phyloP scores from a whole-genome alignment of 2,797 vertebrate genomes.

The Emys orbicularis region DNA sequence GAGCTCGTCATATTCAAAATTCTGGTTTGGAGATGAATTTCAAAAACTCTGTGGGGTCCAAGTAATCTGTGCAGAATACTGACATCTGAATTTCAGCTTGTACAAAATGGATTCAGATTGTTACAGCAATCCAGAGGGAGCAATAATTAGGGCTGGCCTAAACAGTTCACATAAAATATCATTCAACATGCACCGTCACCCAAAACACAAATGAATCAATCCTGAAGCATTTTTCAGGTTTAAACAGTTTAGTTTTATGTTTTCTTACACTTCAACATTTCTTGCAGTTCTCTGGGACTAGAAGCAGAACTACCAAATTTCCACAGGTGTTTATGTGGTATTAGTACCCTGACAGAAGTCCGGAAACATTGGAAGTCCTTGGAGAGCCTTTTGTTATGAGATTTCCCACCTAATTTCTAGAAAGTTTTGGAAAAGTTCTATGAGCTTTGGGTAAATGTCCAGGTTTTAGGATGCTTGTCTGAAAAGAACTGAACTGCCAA shows the following conservation, averaged over 20 bases:
- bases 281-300: background rate
- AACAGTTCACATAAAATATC: background rate
- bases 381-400: background rate
- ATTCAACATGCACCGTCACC: background rate
- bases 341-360: background rate
- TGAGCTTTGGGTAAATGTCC: background rate
- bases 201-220: background rate
- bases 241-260: background rate
- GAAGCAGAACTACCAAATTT: constrained; percentile 11
- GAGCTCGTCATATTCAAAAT: background rate
- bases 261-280: background rate
- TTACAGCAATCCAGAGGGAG: background rate
- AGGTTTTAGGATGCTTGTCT: constrained; percentile 4
- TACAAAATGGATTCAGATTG: background rate
- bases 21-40: background rate
- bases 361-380: background rate
- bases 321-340: constrained; percentile 13
- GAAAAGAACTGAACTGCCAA: background rate
- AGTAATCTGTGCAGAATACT: background rate
- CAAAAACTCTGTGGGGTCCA: background rate
- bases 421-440: background rate
- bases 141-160: background rate
- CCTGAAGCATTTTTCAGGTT: background rate
- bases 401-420: background rate
- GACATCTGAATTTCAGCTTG: background rate